Evolutionary conservation across 1,140 invertebrate genomes (phyloP).

Genomic region (Leptoteleia sp.): DNA sequence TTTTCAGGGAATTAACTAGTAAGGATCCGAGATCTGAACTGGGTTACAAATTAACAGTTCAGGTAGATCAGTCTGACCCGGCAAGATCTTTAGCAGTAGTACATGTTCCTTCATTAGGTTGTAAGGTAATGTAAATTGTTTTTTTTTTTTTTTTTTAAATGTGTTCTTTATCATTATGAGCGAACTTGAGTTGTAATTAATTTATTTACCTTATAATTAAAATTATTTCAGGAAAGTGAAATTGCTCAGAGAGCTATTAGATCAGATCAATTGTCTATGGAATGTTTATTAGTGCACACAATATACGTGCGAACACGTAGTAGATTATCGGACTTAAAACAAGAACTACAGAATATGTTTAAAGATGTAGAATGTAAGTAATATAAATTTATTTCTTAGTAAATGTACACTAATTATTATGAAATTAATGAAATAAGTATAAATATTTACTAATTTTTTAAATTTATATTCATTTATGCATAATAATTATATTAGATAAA

Average conservation of each 20-base stretch:
- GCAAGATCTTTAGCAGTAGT: slow-evolving; percentile 91
- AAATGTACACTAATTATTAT: no score
- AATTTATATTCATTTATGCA: no score
- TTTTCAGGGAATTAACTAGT: slow-evolving; percentile 81
- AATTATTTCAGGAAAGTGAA: slow-evolving; percentile 83
- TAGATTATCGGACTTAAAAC: slow-evolving; percentile 90
- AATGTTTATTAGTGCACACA: slow-evolving; percentile 97
- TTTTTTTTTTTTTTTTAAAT: no score
- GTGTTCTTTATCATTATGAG: no score
- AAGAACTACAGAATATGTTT: slow-evolving; percentile 87
- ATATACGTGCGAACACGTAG: slow-evolving; percentile 95
- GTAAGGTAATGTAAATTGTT: no score
- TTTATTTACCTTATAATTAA: slow-evolving; percentile 27
- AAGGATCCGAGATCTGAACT: slow-evolving; percentile 91
- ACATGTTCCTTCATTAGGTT: slow-evolving; percentile 92
- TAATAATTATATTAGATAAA: slow-evolving; percentile 8
- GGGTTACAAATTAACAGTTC: slow-evolving; percentile 92
- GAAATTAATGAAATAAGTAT: no score
- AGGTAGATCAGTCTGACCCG: slow-evolving; percentile 92
- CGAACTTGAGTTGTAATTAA: no score
- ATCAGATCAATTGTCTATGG: slow-evolving; percentile 95
- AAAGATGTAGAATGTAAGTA: slow-evolving; percentile 86
- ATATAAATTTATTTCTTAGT: slow-evolving; percentile 9
- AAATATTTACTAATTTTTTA: background rate
- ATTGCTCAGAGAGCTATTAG: slow-evolving; percentile 90